Conservation (phyloP, 2,113 vertebrate species). For the Ia io region DNA sequence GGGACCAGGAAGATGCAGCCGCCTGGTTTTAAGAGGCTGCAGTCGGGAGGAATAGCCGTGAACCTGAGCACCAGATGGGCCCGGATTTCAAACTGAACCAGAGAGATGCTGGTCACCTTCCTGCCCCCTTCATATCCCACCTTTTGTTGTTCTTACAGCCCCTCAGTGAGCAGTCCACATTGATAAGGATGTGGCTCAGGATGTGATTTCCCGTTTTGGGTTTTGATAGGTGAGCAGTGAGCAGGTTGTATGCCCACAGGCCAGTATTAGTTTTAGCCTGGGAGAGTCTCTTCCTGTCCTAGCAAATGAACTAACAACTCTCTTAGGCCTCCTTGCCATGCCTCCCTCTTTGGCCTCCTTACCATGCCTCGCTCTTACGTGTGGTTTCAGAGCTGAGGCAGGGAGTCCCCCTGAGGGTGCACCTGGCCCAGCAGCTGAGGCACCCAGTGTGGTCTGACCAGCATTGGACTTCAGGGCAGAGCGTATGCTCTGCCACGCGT, state of each 20-base stretch:
- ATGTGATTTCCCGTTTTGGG: background rate
- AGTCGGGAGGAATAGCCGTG: background rate
- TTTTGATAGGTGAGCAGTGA: background rate
- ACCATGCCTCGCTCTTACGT: background rate
- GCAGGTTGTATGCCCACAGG: background rate
- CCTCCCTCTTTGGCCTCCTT: background rate
- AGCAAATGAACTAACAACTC: background rate
- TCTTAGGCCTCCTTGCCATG: background rate
- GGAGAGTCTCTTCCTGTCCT: background rate
- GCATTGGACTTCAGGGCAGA: rapidly evolving
- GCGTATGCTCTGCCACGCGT: rapidly evolving
- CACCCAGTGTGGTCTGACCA: rapidly evolving
- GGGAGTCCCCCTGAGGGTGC: background rate
- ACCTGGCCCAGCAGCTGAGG: too few relatives aligned
- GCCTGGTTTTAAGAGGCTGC: background rate
- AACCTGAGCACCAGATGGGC: background rate
- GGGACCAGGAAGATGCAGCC: rapidly evolving
- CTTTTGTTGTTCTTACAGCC: background rate
- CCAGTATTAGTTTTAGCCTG: background rate
- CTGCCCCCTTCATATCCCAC: background rate
- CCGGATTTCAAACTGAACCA: background rate
- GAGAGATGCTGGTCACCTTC: background rate
- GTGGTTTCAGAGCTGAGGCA: background rate
- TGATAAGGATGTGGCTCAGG: background rate
- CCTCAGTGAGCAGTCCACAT: background rate